Percentiles rank a stretch among this genome's conserved stretches.
phyloP scores from a whole-genome alignment of 2,888 invertebrate genomes.

The Xanthia togata region DNA sequence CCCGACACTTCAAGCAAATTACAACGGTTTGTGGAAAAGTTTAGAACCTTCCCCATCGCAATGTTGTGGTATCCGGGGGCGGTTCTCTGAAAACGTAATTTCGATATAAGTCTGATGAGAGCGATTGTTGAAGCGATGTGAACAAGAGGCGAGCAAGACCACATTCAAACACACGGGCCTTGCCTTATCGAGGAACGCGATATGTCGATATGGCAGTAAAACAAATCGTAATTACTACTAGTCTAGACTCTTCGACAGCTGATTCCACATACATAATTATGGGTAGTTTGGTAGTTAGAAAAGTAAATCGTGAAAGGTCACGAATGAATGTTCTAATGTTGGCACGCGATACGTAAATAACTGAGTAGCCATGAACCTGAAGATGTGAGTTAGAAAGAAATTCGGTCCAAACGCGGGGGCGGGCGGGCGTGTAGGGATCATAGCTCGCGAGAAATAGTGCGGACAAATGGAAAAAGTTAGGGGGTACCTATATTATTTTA shows the following conservation, averaged over 20 bases:
- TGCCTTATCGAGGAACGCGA: conserved; percentile 42
- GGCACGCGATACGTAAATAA: conserved; percentile 73
- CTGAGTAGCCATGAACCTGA: conserved; percentile 78
- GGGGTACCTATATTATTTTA: conserved; percentile 1
- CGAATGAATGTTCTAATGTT: conserved; percentile 66
- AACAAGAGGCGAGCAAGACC: conserved; percentile 17
- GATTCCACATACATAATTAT: conserved; percentile 57
- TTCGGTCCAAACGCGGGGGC: conserved; percentile 65
- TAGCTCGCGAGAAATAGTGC: conserved; percentile 11
- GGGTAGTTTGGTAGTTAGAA: conserved; percentile 48
- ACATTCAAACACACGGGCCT: conserved; percentile 49
- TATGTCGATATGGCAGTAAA: conserved; percentile 46
- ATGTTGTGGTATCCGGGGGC: not conserved
- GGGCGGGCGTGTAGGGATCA: conserved; percentile 58
- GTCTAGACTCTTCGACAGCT: conserved; percentile 61
- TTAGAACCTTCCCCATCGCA: conserved; percentile 1
- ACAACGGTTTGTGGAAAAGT: conserved; percentile 33
- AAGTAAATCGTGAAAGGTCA: conserved; percentile 67
- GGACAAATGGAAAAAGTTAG: conserved; percentile 20
- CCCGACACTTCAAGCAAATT: conserved; percentile 30
- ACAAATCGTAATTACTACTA: conserved; percentile 37
- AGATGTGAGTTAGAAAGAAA: conserved; percentile 68
- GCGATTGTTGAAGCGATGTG: conserved; percentile 7
- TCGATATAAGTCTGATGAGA: conserved; percentile 1
- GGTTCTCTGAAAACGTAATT: conserved; percentile 1